Evolutionary conservation across 2,797 vertebrate genomes (phyloP).

Genomic region (Chloroceryle inda): DNA sequence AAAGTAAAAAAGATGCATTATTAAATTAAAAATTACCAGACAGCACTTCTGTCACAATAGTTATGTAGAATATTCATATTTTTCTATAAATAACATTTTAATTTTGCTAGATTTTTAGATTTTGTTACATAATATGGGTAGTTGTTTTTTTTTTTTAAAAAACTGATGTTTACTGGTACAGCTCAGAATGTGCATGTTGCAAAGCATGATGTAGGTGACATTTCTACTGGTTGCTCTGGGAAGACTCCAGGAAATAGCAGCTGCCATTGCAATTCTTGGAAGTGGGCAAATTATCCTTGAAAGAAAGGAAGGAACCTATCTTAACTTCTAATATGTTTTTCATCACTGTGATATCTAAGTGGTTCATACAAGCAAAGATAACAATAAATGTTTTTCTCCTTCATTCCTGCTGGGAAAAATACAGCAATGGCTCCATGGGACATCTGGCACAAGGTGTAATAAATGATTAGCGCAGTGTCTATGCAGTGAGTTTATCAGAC

Average conservation of each 20-base stretch:
- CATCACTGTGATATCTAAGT: neutral
- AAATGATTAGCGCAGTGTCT: neutral
- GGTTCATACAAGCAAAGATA: neutral
- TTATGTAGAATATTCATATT: neutral
- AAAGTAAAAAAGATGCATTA: neutral
- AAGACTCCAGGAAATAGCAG: neutral
- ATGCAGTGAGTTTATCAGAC: neutral
- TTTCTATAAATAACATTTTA: neutral
- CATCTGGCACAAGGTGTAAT: neutral
- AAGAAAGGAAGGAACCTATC: neutral
- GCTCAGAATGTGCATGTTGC: neutral
- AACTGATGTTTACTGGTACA: neutral
- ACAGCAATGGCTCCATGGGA: neutral
- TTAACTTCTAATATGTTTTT: neutral
- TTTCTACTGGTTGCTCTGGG: neutral
- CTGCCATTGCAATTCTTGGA: neutral
- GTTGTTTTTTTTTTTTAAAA: neutral
- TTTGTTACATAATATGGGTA: neutral
- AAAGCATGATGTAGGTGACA: neutral
- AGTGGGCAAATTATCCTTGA: neutral
- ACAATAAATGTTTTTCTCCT: neutral
- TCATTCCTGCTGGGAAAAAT: constrained; percentile 1
- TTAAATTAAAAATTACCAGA: neutral
- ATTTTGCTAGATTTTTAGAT: neutral
- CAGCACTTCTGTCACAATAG: neutral